Evolutionary conservation across 1,140 invertebrate species (phyloP).

Genomic region (Globodera rostochiensis): DNA sequence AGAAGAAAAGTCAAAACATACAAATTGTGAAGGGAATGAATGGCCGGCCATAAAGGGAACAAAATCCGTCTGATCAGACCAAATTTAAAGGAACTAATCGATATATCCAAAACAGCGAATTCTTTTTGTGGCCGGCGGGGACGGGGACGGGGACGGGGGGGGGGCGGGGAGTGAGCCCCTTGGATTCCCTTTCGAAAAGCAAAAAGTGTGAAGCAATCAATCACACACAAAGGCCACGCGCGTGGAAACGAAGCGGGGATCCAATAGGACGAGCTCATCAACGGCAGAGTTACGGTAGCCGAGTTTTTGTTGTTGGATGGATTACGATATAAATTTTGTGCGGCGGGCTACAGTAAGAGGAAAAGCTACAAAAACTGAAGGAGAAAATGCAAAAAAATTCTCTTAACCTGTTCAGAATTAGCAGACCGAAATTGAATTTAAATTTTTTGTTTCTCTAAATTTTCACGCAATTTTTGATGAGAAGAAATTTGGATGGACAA

Average conservation of each 20-base stretch:
- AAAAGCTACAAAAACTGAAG: too few relatives aligned
- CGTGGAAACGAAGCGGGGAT: not conserved
- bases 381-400: too few relatives aligned
- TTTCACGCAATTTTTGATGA: not conserved
- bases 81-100: too few relatives aligned
- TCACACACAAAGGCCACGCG: not conserved
- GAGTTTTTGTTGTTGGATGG: too few relatives aligned
- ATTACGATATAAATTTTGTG: too few relatives aligned
- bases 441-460: too few relatives aligned
- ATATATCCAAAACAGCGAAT: too few relatives aligned
- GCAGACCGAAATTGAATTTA: too few relatives aligned
- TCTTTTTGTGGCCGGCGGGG: too few relatives aligned
- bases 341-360: too few relatives aligned
- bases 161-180: not conserved
- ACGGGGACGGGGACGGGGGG: not conserved
- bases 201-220: not conserved
- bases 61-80: too few relatives aligned
- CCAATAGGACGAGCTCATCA: not conserved
- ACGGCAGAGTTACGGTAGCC: not conserved
- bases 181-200: conserved; percentile 10
- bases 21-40: not conserved
- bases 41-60: not conserved
- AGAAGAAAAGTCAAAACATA: conserved; percentile 10
- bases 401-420: too few relatives aligned
- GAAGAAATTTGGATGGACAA: not conserved